phyloP scores from a whole-genome alignment of 2,888 invertebrate genomes.

The Rotaria magnacalcarata region DNA sequence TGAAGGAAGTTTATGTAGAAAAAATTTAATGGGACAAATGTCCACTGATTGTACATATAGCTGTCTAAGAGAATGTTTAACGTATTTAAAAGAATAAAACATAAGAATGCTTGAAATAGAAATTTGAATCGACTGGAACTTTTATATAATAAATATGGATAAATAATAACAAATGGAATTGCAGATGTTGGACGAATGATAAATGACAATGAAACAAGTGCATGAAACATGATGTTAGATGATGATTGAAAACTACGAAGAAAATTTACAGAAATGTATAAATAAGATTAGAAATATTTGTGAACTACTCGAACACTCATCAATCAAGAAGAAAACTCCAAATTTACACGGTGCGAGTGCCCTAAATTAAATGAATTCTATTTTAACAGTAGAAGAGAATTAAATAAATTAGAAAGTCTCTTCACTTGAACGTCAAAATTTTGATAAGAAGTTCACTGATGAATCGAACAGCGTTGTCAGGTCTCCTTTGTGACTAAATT shows the following conservation, averaged over 20 bases:
- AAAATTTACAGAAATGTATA: not conserved
- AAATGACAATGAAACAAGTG: conserved; percentile 30
- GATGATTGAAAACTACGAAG: not conserved
- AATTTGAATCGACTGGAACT: not conserved
- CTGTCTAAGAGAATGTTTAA: conserved; percentile 11
- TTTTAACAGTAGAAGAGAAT: too few relatives aligned
- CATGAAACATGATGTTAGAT: not conserved
- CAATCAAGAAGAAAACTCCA: too few relatives aligned
- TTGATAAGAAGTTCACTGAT: too few relatives aligned
- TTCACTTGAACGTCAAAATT: too few relatives aligned
- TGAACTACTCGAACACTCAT: too few relatives aligned
- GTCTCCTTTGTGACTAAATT: too few relatives aligned
- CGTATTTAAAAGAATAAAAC: not conserved
- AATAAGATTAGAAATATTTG: too few relatives aligned
- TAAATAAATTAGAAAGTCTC: too few relatives aligned
- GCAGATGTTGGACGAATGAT: conserved; percentile 29
- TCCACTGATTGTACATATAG: conserved; percentile 1
- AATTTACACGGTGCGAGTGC: too few relatives aligned
- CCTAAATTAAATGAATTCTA: too few relatives aligned
- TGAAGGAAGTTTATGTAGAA: conserved; percentile 11
- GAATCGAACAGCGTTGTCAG: too few relatives aligned
- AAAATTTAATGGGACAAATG: conserved; percentile 34
- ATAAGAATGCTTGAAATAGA: not conserved
- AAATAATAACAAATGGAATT: conserved; percentile 32
- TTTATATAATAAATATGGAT: conserved; percentile 35